These are phyloP conservation scores for Andrena cerasifolii DNA, from an alignment of 1,140 invertebrate species.

Conservation along the genomic window DNA sequence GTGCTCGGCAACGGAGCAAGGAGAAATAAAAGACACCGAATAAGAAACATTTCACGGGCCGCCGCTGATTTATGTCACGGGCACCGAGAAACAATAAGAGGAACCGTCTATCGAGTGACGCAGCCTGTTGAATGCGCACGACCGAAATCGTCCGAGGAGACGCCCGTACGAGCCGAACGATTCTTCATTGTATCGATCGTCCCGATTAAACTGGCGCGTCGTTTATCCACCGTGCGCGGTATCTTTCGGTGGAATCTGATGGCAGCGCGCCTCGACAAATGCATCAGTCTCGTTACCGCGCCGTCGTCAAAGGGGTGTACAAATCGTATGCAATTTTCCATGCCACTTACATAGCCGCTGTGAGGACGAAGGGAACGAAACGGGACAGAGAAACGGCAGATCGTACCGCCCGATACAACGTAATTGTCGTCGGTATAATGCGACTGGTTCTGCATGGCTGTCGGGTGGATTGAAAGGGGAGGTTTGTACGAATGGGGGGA, in stretches of 20 bases:
- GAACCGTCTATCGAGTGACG: constrained; percentile 23
- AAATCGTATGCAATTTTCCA: constrained; percentile 25
- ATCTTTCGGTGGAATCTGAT: constrained; percentile 48
- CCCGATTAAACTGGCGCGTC: constrained; percentile 45
- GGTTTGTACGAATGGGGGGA: no score
- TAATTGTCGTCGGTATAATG: not conserved
- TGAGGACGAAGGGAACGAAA: not conserved
- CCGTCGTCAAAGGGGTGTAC: constrained; percentile 23
- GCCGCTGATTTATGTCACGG: constrained; percentile 8
- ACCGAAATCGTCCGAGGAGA: constrained; percentile 24
- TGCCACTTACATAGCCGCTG: not conserved
- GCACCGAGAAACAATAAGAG: constrained; percentile 42
- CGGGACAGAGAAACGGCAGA: not conserved
- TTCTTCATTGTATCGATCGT: constrained; percentile 61
- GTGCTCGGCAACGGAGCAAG: no score
- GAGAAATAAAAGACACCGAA: no score
- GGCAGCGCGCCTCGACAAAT: constrained; percentile 35
- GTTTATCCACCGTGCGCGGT: constrained; percentile 43
- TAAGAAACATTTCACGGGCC: no score
- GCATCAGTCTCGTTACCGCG: constrained; percentile 7
- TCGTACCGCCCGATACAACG: not conserved
- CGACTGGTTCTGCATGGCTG: no score
- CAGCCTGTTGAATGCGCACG: constrained; percentile 43
- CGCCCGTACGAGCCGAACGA: constrained; percentile 50
- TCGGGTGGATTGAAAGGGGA: no score